A percentile compares a stretch with the other conserved stretches of the same genome.
Evolutionary conservation across 2,888 invertebrate genomes (phyloP).

Genomic region (Dicyrtoma fusca): DNA sequence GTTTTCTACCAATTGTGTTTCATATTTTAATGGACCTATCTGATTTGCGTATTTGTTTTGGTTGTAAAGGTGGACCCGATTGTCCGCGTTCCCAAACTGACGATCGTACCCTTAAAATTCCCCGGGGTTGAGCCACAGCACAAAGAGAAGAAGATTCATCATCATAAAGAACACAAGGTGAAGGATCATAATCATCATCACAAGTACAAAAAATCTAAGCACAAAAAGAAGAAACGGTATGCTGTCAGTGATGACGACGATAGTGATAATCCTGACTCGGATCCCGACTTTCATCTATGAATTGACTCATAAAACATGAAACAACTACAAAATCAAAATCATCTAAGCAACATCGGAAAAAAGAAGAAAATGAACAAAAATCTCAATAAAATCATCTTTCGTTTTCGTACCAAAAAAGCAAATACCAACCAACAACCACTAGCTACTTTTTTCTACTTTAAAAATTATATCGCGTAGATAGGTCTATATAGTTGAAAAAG

Average conservation of each 20-base stretch:
- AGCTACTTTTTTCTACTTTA: too few species aligned
- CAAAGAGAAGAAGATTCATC: slow-evolving; percentile 36
- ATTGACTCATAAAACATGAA: background rate
- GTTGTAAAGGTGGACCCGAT: slow-evolving; percentile 40
- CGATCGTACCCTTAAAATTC: slow-evolving; percentile 59
- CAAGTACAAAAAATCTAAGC: slow-evolving; percentile 57
- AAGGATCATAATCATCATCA: slow-evolving; percentile 52
- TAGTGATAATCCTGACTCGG: slow-evolving; percentile 62
- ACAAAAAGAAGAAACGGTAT: slow-evolving; percentile 66
- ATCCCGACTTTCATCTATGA: slow-evolving; percentile 57
- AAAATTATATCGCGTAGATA: too few species aligned
- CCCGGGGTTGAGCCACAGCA: slow-evolving; percentile 39
- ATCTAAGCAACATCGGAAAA: too few species aligned
- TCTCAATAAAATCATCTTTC: too few species aligned
- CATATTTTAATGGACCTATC: too few species aligned
- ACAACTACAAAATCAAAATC: background rate
- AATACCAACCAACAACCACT: too few species aligned
- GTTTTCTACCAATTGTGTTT: too few species aligned
- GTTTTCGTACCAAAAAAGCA: too few species aligned
- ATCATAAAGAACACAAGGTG: slow-evolving; percentile 45
- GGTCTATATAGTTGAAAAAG: too few species aligned
- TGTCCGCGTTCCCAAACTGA: slow-evolving; percentile 61
- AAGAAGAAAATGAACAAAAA: too few species aligned
- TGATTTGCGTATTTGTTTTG: too few species aligned
- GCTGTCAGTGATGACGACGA: slow-evolving; percentile 69